Evolutionary conservation across 2,113 vertebrate genomes (phyloP).

Genomic region (Geococcyx californianus): DNA sequence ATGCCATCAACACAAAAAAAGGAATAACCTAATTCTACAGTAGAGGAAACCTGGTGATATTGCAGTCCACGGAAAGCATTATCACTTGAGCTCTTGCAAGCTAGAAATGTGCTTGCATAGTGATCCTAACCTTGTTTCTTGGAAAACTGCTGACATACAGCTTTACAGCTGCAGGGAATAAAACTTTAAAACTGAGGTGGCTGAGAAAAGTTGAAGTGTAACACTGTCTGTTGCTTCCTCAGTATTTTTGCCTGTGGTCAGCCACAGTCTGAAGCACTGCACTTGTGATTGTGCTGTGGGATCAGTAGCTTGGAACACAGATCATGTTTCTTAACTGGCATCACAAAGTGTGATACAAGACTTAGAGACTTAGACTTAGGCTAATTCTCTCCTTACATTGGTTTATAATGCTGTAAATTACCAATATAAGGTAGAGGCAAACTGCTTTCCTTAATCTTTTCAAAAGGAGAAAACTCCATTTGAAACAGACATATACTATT

Average conservation of each 20-base stretch:
- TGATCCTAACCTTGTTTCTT: not conserved
- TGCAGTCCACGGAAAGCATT: not conserved
- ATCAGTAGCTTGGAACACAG: not conserved
- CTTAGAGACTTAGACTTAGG: too few species aligned
- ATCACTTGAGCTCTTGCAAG: not conserved
- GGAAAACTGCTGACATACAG: not conserved
- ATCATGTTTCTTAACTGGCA: not conserved
- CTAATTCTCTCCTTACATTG: not conserved
- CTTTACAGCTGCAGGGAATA: not conserved
- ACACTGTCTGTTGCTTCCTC: not conserved
- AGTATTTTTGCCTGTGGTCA: not conserved
- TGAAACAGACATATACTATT: not conserved
- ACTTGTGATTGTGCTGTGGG: not conserved
- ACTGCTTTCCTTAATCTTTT: not conserved
- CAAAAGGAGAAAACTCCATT: not conserved
- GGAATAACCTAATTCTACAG: not conserved
- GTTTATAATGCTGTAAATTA: not conserved
- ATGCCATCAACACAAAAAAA: not conserved
- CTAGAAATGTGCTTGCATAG: not conserved
- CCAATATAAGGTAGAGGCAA: not conserved
- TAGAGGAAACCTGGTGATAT: not conserved
- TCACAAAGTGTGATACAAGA: not conserved
- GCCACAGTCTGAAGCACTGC: not conserved
- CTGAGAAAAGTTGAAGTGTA: not conserved
- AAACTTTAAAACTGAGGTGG: not conserved